Percentiles rank a stretch among this genome's conserved stretches.
These are phyloP conservation scores for Lymantria dispar DNA, from an alignment of 2,888 invertebrate genomes.

Conservation along the genomic window DNA sequence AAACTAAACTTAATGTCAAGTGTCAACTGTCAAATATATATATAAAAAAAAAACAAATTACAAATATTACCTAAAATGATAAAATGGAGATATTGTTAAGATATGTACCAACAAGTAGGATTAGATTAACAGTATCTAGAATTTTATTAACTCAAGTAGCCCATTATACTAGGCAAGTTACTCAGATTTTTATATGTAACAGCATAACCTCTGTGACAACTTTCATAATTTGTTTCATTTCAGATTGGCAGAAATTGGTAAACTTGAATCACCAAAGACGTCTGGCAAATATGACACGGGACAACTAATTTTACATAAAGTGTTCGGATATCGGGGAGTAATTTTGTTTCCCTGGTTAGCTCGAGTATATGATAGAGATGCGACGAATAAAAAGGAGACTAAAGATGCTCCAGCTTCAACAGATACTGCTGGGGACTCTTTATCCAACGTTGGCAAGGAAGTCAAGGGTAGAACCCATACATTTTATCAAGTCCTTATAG, in stretches of 20 bases:
- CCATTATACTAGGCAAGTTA: conserved; percentile 67
- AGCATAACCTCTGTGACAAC: conserved; percentile 57
- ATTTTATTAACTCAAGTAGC: conserved; percentile 69
- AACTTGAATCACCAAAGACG: conserved; percentile 92
- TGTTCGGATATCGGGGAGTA: conserved; percentile 98
- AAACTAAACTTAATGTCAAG: conserved; percentile 10
- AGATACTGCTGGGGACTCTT: conserved; percentile 60
- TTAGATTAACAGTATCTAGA: conserved; percentile 63
- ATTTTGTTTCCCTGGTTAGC: conserved; percentile 98
- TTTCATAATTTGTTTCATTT: conserved; percentile 10
- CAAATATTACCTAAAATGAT: conserved; percentile 48
- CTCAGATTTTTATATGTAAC: conserved; percentile 39
- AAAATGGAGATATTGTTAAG: conserved; percentile 79
- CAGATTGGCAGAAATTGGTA: conserved; percentile 97
- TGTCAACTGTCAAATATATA: conserved; percentile 58
- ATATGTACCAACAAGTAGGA: conserved; percentile 63
- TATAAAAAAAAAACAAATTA: conserved; percentile 58
- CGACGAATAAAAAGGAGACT: conserved; percentile 86
- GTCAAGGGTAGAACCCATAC: conserved; percentile 95
- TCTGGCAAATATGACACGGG: conserved; percentile 97
- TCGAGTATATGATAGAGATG: conserved; percentile 96
- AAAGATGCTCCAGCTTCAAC: conserved; percentile 45
- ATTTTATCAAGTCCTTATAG: conserved; percentile 98
- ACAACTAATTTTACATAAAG: conserved; percentile 96
- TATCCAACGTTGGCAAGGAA: conserved; percentile 88